phyloP scores from a whole-genome alignment of 2,113 vertebrate species.

The Anser brachyrhynchus region DNA sequence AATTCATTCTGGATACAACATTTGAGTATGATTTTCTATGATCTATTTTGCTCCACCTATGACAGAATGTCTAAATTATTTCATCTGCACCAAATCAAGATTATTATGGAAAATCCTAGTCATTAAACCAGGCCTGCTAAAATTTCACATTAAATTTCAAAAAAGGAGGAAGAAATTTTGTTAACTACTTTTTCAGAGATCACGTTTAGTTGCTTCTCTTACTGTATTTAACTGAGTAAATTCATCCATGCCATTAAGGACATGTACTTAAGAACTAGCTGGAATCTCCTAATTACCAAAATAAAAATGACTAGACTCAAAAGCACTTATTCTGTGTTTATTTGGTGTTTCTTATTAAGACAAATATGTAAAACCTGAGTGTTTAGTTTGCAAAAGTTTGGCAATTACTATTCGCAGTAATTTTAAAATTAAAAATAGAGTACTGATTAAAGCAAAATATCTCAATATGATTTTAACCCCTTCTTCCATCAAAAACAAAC shows the following conservation, averaged over 20 bases:
- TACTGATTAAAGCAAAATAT: background rate
- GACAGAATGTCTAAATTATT: background rate
- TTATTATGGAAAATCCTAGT: background rate
- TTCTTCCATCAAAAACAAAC: background rate
- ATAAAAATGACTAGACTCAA: background rate
- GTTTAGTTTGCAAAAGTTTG: background rate
- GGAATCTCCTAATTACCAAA: background rate
- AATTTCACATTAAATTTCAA: constrained; percentile 52
- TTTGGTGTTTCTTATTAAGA: background rate
- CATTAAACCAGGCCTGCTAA: background rate
- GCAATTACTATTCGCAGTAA: background rate
- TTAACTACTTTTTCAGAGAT: constrained; percentile 43
- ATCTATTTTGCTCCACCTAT: background rate
- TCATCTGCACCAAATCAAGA: background rate
- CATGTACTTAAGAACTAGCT: background rate
- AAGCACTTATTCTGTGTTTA: background rate
- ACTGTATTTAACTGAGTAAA: background rate
- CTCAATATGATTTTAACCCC: background rate
- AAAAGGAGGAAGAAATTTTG: constrained; percentile 40
- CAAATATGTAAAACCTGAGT: background rate
- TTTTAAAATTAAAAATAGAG: background rate
- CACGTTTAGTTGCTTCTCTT: constrained; percentile 2
- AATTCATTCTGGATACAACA: background rate
- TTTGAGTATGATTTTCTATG: background rate
- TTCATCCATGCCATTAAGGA: background rate